phyloP scores from a whole-genome alignment of 2,797 vertebrate species.

The Poeciliopsis infans region DNA sequence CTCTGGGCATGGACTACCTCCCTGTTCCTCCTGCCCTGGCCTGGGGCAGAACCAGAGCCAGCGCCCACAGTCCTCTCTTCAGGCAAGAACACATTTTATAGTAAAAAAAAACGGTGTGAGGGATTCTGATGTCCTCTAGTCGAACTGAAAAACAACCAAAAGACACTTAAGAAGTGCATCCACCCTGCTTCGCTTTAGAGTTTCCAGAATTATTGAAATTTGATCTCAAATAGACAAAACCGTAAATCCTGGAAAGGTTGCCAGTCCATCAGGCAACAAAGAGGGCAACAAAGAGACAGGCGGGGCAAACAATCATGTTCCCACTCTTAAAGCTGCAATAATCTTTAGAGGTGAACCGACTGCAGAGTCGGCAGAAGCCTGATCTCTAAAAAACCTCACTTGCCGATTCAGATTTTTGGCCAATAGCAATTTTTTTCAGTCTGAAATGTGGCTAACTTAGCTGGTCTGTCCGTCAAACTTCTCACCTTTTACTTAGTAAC shows the following conservation, averaged over 20 bases:
- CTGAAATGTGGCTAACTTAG: no score
- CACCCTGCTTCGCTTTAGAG: background rate
- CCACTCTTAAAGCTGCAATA: no score
- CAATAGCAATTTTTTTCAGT: no score
- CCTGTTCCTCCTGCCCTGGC: slow-evolving; percentile 89
- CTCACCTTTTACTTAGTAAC: no score
- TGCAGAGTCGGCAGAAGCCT: no score
- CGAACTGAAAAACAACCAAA: background rate
- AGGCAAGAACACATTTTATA: slow-evolving; percentile 75
- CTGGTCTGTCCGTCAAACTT: no score
- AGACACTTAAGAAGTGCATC: background rate
- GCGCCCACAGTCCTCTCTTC: slow-evolving; percentile 91
- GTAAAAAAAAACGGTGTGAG: background rate
- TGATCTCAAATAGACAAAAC: background rate
- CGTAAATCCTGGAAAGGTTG: background rate
- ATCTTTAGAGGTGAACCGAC: no score
- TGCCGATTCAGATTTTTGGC: no score
- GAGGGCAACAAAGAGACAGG: no score
- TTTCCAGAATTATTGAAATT: background rate
- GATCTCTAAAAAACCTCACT: no score
- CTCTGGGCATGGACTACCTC: slow-evolving; percentile 90
- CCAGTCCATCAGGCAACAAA: no score
- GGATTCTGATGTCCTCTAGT: background rate
- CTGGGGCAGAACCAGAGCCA: slow-evolving; percentile 89
- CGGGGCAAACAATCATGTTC: no score